These are phyloP conservation scores for Rhyacophila brunnea DNA, from an alignment of 1,140 invertebrate species.

Conservation along the genomic window DNA sequence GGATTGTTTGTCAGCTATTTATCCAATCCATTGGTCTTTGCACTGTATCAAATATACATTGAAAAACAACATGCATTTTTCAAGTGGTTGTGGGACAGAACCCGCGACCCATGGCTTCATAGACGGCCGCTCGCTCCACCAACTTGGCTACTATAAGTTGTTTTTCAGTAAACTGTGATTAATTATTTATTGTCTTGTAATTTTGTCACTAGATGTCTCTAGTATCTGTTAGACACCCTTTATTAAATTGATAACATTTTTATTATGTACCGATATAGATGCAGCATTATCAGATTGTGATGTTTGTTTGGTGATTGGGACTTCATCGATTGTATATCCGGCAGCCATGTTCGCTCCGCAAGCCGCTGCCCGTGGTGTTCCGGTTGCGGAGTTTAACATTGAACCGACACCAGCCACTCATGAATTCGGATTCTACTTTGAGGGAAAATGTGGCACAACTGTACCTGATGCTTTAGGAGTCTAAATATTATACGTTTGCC, in stretches of 20 bases:
- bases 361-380: conserved; percentile 71
- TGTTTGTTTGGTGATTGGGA: conserved; percentile 80
- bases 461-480: conserved; percentile 64
- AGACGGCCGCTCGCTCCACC: too few species aligned
- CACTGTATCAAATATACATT: too few species aligned
- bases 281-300: conserved; percentile 72
- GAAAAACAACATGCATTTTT: too few species aligned
- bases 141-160: too few species aligned
- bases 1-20: too few species aligned
- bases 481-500: conserved; percentile 33
- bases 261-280: conserved; percentile 46
- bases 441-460: conserved; percentile 72
- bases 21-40: too few species aligned
- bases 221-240: not conserved
- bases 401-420: conserved; percentile 73
- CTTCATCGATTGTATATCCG: conserved; percentile 87
- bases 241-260: not conserved
- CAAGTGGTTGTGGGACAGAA: too few species aligned
- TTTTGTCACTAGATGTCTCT: not conserved
- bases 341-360: conserved; percentile 90
- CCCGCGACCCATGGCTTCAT: too few species aligned
- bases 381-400: conserved; percentile 89
- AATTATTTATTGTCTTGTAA: too few species aligned
- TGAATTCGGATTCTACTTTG: conserved; percentile 73
- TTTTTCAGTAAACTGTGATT: too few species aligned